These are phyloP conservation scores for Macaria liturata DNA, from an alignment of 2,888 invertebrate genomes.

Conservation along the genomic window DNA sequence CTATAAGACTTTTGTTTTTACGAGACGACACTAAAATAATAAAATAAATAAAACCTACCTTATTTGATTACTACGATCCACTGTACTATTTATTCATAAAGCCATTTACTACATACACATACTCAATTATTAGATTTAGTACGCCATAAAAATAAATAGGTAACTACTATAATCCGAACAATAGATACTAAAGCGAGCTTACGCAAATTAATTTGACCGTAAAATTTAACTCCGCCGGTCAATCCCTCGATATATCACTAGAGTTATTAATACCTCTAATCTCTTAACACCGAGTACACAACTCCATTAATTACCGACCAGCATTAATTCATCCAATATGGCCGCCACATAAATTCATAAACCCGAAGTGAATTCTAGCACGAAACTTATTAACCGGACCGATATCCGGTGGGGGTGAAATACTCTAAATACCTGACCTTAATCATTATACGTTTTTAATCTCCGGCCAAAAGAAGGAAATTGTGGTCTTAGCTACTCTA, in stretches of 20 bases:
- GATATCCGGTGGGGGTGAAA: constrained; percentile 43
- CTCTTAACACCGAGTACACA: constrained; percentile 32
- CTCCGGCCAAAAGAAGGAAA: constrained; percentile 1
- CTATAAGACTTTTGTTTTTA: too few species aligned
- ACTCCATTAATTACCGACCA: constrained; percentile 35
- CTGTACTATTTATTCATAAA: too few species aligned
- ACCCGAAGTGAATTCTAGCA: constrained; percentile 43
- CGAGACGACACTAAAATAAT: too few species aligned
- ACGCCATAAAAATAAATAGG: too few species aligned
- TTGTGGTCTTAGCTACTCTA: too few species aligned
- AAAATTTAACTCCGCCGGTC: constrained; percentile 3
- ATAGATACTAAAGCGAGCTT: too few species aligned
- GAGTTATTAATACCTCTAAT: constrained; percentile 34
- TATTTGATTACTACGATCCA: too few species aligned
- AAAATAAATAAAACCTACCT: too few species aligned
- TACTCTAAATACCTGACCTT: constrained; percentile 39
- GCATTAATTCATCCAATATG: constrained; percentile 35
- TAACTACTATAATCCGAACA: too few species aligned
- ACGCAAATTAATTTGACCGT: background rate
- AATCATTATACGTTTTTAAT: constrained; percentile 27
- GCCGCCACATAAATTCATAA: constrained; percentile 47
- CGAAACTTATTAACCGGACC: constrained; percentile 40
- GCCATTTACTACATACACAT: too few species aligned
- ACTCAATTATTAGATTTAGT: too few species aligned
- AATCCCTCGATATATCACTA: constrained; percentile 28